Evolutionary conservation across 2,888 invertebrate genomes (phyloP).

Genomic region (Tinea semifulvella): DNA sequence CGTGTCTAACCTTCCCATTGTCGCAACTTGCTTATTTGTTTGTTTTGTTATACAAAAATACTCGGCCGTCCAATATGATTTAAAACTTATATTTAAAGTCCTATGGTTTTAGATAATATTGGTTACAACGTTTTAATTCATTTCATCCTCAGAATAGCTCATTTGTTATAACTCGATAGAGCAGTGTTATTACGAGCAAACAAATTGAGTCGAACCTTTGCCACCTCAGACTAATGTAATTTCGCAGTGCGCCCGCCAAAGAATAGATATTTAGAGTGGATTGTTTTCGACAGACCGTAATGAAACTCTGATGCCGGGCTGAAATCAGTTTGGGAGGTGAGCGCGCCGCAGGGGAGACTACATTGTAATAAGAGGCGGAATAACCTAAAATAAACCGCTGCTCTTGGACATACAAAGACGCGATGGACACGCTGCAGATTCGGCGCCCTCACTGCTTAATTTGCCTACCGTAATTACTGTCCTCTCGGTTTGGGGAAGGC

Average conservation of each 20-base stretch:
- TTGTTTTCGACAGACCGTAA: constrained; percentile 69
- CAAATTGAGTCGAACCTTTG: constrained; percentile 67
- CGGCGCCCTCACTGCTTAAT: constrained; percentile 64
- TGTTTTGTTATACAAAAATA: too few relatives aligned
- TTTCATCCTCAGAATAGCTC: constrained; percentile 62
- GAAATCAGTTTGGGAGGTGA: constrained; percentile 63
- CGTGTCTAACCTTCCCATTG: background rate
- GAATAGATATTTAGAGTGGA: constrained; percentile 68
- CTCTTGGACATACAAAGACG: constrained; percentile 38
- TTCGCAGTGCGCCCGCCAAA: constrained; percentile 61
- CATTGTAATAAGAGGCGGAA: constrained; percentile 65
- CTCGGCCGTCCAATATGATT: background rate
- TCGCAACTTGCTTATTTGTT: background rate
- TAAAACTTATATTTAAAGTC: background rate
- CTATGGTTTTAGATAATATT: constrained; percentile 11
- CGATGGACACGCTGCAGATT: constrained; percentile 47
- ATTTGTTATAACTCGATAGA: constrained; percentile 65
- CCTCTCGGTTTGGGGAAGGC: constrained; percentile 60
- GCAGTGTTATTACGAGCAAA: constrained; percentile 62
- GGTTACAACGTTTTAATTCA: constrained; percentile 49
- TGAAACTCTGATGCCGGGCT: constrained; percentile 64
- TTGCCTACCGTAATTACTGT: constrained; percentile 70
- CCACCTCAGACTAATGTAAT: constrained; percentile 69
- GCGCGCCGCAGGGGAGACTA: constrained; percentile 63
- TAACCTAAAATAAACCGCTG: constrained; percentile 63